A percentile compares a stretch with the other conserved stretches of the same genome.
Conservation (phyloP, 2,797 vertebrate genomes). For the Scolopax rusticola region DNA sequence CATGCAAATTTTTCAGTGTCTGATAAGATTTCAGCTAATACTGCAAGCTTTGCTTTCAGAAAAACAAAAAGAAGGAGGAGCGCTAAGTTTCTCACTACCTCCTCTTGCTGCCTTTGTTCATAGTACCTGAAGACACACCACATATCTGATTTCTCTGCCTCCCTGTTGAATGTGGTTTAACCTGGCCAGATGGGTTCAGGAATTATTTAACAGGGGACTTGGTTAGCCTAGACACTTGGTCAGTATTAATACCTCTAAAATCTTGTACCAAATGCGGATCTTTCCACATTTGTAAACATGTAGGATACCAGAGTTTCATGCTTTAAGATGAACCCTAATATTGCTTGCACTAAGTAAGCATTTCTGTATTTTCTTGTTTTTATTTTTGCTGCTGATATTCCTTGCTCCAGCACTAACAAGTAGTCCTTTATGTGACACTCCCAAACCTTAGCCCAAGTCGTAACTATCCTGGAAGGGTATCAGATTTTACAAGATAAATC, state of each 20-base stretch:
- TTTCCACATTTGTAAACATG: background rate
- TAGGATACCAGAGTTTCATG: background rate
- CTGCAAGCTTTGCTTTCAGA: background rate
- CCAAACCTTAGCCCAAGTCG: background rate
- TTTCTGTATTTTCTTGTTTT: background rate
- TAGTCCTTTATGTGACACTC: background rate
- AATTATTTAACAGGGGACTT: background rate
- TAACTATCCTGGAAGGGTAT: background rate
- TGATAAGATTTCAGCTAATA: background rate
- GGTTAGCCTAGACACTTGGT: background rate
- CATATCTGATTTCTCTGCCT: background rate
- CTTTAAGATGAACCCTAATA: background rate
- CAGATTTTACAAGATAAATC: slow-evolving; percentile 15
- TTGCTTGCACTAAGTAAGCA: background rate
- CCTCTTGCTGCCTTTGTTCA: background rate
- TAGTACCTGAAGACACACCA: background rate
- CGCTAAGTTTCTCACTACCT: background rate
- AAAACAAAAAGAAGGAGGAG: background rate
- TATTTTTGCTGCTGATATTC: background rate
- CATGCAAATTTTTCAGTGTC: background rate
- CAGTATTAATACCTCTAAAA: background rate
- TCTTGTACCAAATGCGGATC: background rate
- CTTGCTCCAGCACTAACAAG: background rate
- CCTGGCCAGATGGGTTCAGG: background rate
- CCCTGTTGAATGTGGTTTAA: background rate